These are phyloP conservation scores for Clinocottus analis DNA, from an alignment of 2,113 vertebrate species.

Conservation along the genomic window DNA sequence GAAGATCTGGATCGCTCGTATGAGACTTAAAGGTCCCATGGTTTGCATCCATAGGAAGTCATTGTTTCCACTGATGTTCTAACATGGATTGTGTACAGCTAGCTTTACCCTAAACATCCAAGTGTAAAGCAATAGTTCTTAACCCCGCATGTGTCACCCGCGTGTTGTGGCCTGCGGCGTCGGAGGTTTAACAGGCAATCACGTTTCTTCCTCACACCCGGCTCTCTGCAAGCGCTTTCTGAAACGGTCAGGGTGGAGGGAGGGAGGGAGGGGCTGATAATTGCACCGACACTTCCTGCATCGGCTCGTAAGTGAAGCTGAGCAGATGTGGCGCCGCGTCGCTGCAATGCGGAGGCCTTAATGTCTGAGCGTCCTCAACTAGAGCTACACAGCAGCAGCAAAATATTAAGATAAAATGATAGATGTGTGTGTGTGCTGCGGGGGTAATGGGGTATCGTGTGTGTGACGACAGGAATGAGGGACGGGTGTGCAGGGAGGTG, in stretches of 20 bases:
- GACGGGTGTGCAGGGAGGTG: conserved; percentile 1
- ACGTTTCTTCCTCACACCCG: conserved; percentile 54
- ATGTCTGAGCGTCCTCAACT: not conserved
- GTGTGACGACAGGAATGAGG: not conserved
- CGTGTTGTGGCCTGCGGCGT: conserved; percentile 45
- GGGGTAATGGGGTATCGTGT: not conserved
- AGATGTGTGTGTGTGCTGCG: too few species aligned
- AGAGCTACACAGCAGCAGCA: not conserved
- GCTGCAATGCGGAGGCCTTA: too few species aligned
- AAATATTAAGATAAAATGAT: too few species aligned
- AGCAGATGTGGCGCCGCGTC: conserved; percentile 29
- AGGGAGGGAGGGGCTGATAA: conserved; percentile 54
- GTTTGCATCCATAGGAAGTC: not conserved
- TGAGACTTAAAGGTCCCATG: not conserved
- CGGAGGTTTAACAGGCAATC: conserved; percentile 55
- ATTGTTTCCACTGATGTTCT: not conserved
- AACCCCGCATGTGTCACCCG: conserved; percentile 51
- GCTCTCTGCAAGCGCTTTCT: conserved; percentile 39
- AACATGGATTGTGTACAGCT: not conserved
- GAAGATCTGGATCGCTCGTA: not conserved
- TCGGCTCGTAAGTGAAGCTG: not conserved
- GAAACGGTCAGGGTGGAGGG: conserved; percentile 33
- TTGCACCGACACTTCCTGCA: conserved; percentile 54
- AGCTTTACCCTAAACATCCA: not conserved
- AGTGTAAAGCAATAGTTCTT: conserved; percentile 12